Conservation (phyloP, 2,113 vertebrate species). For the Sula dactylatra region DNA sequence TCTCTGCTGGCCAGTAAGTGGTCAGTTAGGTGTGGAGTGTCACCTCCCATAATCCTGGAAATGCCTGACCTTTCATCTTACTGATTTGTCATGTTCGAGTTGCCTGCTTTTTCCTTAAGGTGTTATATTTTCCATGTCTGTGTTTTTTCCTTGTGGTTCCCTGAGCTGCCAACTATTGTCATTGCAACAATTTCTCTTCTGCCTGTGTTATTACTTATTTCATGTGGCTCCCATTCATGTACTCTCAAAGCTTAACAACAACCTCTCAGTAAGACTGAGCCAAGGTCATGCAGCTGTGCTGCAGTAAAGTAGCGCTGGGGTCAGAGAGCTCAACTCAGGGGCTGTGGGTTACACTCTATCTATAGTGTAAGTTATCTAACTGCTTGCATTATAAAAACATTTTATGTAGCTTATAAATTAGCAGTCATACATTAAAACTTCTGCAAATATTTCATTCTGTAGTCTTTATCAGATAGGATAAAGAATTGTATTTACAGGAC, state of each 20-base stretch:
- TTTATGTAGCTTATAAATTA: background rate
- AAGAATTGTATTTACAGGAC: background rate
- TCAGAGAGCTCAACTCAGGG: background rate
- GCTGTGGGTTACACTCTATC: background rate
- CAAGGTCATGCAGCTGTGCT: background rate
- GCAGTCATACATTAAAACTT: background rate
- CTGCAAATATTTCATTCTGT: background rate
- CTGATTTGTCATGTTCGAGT: rapidly evolving
- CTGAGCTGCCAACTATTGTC: background rate
- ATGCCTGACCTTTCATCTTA: background rate
- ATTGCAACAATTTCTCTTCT: constrained; percentile 13
- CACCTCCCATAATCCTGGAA: background rate
- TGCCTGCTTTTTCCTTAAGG: background rate
- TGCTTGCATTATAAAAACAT: background rate
- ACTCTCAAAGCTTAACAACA: background rate
- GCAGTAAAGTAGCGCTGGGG: background rate
- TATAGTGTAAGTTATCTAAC: background rate
- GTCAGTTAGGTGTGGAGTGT: background rate
- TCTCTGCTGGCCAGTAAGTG: background rate
- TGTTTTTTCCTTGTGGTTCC: background rate
- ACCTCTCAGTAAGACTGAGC: background rate
- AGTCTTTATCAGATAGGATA: background rate
- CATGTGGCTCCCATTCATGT: background rate
- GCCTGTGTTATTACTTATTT: background rate
- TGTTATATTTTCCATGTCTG: background rate